phyloP scores from a whole-genome alignment of 53 echinoderm and acorn worm species.

The Glandiceps talaboti region DNA sequence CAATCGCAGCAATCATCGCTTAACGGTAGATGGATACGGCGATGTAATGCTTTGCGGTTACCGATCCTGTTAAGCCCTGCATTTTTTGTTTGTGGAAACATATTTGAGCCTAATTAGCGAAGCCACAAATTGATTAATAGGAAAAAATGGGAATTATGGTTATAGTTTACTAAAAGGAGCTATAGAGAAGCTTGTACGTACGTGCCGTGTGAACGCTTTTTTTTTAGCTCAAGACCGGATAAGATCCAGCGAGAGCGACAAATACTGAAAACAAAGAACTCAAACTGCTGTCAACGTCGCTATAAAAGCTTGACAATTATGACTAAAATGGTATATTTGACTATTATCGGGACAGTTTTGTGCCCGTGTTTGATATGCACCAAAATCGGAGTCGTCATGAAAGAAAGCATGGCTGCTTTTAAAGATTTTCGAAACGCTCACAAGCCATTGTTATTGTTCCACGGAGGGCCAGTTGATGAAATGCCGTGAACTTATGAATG shows the following conservation, averaged over 20 bases:
- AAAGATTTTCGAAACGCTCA: background rate
- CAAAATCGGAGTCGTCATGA: too few species aligned
- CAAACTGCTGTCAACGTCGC: too few species aligned
- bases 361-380: too few species aligned
- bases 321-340: too few species aligned
- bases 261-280: too few species aligned
- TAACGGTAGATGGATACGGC: background rate
- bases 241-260: too few species aligned
- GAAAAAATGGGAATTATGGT: background rate
- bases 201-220: too few species aligned
- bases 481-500: background rate
- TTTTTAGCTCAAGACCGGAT: too few species aligned
- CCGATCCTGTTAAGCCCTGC: background rate
- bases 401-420: background rate
- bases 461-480: background rate
- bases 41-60: background rate
- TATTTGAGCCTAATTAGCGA: background rate
- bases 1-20: background rate
- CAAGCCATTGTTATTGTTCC: background rate
- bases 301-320: too few species aligned
- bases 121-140: background rate
- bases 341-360: too few species aligned
- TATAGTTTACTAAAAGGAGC: too few species aligned
- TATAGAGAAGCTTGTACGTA: too few species aligned
- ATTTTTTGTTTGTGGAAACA: background rate